These are phyloP conservation scores for Plebejus anna DNA, from an alignment of 2,888 invertebrate genomes.

Conservation along the genomic window DNA sequence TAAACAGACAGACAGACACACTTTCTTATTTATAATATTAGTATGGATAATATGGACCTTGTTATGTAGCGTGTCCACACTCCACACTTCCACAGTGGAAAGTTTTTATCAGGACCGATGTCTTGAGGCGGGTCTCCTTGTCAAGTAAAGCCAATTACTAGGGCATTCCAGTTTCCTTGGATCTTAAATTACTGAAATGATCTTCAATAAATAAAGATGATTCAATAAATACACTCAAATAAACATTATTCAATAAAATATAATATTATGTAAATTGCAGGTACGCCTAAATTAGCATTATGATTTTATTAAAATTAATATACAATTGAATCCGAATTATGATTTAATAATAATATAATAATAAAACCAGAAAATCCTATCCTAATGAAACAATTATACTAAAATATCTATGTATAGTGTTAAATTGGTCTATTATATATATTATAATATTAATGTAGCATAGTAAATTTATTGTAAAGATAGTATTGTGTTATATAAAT, in stretches of 20 bases:
- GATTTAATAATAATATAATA: too few species aligned
- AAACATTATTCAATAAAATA: too few species aligned
- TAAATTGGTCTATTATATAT: neutral
- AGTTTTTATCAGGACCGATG: neutral
- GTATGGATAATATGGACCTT: conserved; percentile 2
- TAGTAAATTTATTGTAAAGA: neutral
- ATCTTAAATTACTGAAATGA: neutral
- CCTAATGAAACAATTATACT: neutral
- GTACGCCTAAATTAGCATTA: too few species aligned
- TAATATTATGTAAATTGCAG: too few species aligned
- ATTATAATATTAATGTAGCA: neutral
- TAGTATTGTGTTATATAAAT: neutral
- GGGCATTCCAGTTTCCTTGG: neutral
- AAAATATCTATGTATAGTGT: neutral
- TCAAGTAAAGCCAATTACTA: neutral
- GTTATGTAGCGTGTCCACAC: neutral
- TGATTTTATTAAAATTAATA: too few species aligned
- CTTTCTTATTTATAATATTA: too few species aligned
- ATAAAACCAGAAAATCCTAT: too few species aligned
- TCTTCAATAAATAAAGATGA: too few species aligned
- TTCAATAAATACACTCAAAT: too few species aligned
- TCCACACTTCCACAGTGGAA: neutral
- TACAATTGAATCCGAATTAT: too few species aligned
- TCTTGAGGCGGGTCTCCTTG: neutral
- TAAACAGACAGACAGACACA: too few species aligned